phyloP scores from a whole-genome alignment of 2,113 vertebrate species.

The Bubo bubo region DNA sequence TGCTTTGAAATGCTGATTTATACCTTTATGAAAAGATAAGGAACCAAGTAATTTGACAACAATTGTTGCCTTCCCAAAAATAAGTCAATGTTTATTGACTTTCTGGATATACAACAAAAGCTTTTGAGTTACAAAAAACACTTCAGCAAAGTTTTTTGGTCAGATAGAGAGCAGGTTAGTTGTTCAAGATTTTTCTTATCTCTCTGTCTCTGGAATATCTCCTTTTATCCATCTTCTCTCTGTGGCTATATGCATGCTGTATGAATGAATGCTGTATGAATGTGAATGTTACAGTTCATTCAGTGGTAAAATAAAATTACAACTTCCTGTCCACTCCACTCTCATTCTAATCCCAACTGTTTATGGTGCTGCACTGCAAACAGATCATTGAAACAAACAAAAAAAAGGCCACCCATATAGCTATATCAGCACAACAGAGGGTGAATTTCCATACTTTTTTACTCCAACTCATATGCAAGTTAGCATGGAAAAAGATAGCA shows the following conservation, averaged over 20 bases:
- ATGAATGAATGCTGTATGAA: background rate
- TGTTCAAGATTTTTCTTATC: background rate
- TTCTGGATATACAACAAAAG: background rate
- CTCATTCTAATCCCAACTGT: background rate
- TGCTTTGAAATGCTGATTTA: background rate
- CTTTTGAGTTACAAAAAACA: background rate
- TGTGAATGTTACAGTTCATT: background rate
- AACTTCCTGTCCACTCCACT: background rate
- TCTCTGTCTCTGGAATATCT: background rate
- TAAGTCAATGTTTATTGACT: background rate
- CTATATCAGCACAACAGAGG: accelerated
- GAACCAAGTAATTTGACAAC: background rate
- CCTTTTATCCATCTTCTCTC: background rate
- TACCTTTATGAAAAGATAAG: background rate
- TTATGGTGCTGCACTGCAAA: background rate
- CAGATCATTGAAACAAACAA: background rate
- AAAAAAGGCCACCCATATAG: background rate
- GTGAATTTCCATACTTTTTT: background rate
- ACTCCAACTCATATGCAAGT: background rate
- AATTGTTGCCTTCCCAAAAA: background rate
- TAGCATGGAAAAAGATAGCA: background rate
- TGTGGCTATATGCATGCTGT: background rate
- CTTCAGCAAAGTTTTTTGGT: background rate
- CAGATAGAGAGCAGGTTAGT: background rate
- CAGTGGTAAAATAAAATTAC: background rate